Evolutionary conservation across 2,797 vertebrate species (phyloP).

Genomic region (Psittacula echo): DNA sequence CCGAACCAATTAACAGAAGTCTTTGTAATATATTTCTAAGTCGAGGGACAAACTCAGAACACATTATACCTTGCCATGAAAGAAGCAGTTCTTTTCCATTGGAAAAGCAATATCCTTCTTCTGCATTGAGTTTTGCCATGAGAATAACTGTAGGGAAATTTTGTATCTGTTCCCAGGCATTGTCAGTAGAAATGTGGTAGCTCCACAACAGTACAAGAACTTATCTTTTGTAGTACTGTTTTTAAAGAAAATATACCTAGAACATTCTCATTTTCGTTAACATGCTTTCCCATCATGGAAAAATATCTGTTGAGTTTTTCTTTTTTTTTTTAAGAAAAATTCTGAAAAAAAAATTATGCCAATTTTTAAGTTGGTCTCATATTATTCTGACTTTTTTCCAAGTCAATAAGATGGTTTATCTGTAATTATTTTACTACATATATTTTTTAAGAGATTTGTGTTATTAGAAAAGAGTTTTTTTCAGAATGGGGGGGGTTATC

Average conservation of each 20-base stretch:
- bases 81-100: background rate
- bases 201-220: background rate
- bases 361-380: background rate
- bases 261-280: background rate
- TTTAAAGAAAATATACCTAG: background rate
- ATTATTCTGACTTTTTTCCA: background rate
- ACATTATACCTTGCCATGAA: background rate
- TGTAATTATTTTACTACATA: background rate
- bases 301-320: background rate
- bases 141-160: background rate
- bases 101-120: background rate
- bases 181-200: background rate
- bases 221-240: background rate
- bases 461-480: background rate
- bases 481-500: background rate
- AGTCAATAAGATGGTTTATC: fast-evolving
- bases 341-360: background rate
- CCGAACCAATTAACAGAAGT: background rate
- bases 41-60: background rate
- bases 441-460: background rate
- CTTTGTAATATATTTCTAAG: background rate
- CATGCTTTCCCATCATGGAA: background rate
- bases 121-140: background rate
- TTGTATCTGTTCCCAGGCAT: background rate
- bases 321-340: background rate